Base-by-base conservation (phyloP, 2,888 invertebrate species). In the Cosmorhoe ocellata region DNA sequence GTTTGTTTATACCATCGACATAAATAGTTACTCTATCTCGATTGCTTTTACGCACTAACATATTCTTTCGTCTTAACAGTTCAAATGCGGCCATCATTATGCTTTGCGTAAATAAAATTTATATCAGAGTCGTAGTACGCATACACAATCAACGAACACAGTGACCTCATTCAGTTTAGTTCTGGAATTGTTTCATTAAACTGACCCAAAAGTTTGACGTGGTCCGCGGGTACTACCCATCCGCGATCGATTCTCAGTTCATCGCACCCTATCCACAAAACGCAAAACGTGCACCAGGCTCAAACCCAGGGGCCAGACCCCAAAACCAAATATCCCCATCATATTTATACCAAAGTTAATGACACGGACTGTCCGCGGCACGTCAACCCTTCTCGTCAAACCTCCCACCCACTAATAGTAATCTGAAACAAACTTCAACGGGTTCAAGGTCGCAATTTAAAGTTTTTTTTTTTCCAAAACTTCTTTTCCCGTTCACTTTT, bases 391-490 rank as follows among this genome's bases (percentile, higher is more conserved):
- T 81, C 74, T 76, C 76, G 79, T 83, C 84, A 81, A 86, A 85
- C 83, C 81, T 76, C 71, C 75, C 73, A 81, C 79, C 81, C 74
- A 85, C 87, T 89, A 88, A 84, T 90, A 90, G 85, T 90, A 89
- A 90, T 88, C 89, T 81, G 74, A 86, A 88, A 84, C 88, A 86
- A 88, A 90, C 82, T 89, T 88, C 75, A 74, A 71, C 68, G 82
- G 76, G 90, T 90, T 90, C 91, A 91, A 91, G 91, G 90, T 87
- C 90, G 90, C 90, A 91, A 91, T 91, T 91, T 91, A 90, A 91
- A 91, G 90, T 90, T 91, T 90, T 90, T 90, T n/a, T n/a, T 91
- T 90, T 90, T 86, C 84, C 83, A 85, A 89, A 90, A 89, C 78
- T 87, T 87, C 81, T 78, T 79, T 88, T 84, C 80, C 82, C 87